Evolutionary conservation across 2,797 vertebrate species (phyloP).

Genomic region (Siniperca obscura): DNA sequence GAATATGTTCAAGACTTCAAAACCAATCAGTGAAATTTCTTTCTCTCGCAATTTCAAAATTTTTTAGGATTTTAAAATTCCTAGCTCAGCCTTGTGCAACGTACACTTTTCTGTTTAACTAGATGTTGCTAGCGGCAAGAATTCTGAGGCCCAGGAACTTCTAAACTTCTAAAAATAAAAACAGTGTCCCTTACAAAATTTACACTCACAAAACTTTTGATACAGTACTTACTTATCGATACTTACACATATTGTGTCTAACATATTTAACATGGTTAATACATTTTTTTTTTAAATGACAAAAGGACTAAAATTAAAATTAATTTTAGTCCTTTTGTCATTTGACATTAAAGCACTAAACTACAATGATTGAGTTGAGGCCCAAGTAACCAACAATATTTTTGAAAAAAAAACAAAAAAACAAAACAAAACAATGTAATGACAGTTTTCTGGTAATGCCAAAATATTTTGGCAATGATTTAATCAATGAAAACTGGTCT

Average conservation of each 20-base stretch:
- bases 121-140: background rate
- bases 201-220: background rate
- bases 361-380: background rate
- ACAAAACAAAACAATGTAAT: background rate
- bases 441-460: too few relatives aligned
- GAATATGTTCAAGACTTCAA: background rate
- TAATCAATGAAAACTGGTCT: too few relatives aligned
- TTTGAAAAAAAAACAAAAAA: background rate
- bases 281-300: background rate
- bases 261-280: too few relatives aligned
- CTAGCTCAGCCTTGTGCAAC: background rate
- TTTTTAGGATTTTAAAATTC: background rate
- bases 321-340: background rate
- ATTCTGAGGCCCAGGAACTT: background rate
- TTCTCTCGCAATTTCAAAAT: background rate
- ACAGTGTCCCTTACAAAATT: background rate
- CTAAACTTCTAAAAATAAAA: background rate
- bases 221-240: too few relatives aligned
- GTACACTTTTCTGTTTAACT: too few relatives aligned
- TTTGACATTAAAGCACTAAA: too few relatives aligned
- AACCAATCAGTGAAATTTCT: background rate
- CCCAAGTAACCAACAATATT: background rate
- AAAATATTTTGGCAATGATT: too few relatives aligned
- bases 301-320: too few relatives aligned
- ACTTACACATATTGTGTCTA: too few relatives aligned